phyloP scores from a whole-genome alignment of 2,888 invertebrate species.

The Dusona sp. region DNA sequence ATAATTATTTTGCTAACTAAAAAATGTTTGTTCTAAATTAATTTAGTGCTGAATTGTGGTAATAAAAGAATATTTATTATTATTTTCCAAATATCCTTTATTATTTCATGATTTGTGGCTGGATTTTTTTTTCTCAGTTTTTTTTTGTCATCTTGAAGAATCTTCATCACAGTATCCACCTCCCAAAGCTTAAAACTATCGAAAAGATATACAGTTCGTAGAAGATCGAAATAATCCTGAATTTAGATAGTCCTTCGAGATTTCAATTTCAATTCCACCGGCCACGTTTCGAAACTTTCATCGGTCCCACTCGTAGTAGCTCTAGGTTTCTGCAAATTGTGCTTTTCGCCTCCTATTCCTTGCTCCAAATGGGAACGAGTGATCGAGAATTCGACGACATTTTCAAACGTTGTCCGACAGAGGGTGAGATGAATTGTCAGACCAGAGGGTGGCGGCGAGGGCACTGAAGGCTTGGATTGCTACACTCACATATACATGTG shows the following conservation, averaged over 20 bases:
- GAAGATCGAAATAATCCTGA: constrained; percentile 27
- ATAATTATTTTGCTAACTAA: background rate
- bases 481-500: background rate
- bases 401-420: constrained; percentile 43
- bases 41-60: background rate
- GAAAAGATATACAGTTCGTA: constrained; percentile 3
- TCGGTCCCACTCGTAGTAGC: background rate
- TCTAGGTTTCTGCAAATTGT: constrained; percentile 18
- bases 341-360: constrained; percentile 38
- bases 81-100: constrained; percentile 8
- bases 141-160: background rate
- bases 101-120: background rate
- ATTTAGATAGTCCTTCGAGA: constrained; percentile 18
- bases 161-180: background rate
- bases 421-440: constrained; percentile 14
- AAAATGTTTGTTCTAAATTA: background rate
- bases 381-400: constrained; percentile 25
- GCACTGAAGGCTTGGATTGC: constrained; percentile 1
- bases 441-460: background rate
- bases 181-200: background rate
- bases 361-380: background rate
- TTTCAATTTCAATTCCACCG: constrained; percentile 30
- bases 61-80: background rate
- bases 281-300: constrained; percentile 36
- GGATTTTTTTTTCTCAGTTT: background rate